Percentiles rank a stretch among this genome's conserved stretches.
phyloP scores from a whole-genome alignment of 2,113 vertebrate genomes.

The human (Homo sapiens) region DNA sequence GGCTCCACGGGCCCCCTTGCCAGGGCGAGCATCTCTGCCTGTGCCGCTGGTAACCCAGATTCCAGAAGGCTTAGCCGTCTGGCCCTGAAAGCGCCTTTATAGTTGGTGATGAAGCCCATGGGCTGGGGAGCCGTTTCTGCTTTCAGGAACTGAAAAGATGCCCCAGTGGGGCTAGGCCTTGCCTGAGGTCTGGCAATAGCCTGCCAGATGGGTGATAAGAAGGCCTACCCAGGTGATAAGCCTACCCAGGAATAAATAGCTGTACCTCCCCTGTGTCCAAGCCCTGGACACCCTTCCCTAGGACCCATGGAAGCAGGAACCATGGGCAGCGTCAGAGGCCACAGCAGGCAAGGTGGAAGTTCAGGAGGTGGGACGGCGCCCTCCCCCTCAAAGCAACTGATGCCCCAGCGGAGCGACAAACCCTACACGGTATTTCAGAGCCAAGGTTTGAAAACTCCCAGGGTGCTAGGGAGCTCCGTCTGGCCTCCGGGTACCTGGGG shows the following conservation, averaged over 20 bases:
- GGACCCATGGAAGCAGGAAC: background rate
- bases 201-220: conserved; percentile 49
- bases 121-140: conserved; percentile 53
- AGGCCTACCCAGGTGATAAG: background rate
- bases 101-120: background rate
- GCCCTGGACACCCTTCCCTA: background rate
- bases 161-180: background rate
- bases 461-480: background rate
- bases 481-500: background rate
- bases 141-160: conserved; percentile 65
- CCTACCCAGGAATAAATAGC: conserved; percentile 66
- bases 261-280: background rate
- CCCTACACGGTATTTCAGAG: conserved; percentile 62
- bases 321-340: conserved; percentile 53
- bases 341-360: conserved; percentile 52
- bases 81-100: conserved; percentile 57
- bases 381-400: background rate
- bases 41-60: conserved; percentile 54
- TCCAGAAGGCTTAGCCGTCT: background rate
- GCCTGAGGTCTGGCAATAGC: conserved; percentile 1
- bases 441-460: conserved; percentile 8
- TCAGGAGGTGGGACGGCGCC: conserved; percentile 13
- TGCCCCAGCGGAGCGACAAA: conserved; percentile 41
- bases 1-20: background rate
- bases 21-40: background rate